Percentiles rank a stretch among this genome's conserved stretches.
Evolutionary conservation across 2,888 invertebrate species (phyloP).

Genomic region (Acholoe squamosa): DNA sequence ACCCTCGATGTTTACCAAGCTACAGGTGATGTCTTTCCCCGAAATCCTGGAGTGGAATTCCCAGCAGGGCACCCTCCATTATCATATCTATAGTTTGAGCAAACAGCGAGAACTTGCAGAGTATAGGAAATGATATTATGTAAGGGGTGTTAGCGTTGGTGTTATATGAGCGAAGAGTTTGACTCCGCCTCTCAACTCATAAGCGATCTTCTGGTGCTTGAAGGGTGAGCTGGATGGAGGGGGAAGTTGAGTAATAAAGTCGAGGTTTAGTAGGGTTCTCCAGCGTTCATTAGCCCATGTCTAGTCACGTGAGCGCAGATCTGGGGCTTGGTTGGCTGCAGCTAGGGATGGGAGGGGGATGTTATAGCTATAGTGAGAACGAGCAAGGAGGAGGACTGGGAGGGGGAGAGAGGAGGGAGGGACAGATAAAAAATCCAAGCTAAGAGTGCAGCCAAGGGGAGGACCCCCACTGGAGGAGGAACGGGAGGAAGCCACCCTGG

Average conservation of each 20-base stretch:
- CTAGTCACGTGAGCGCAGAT: neutral
- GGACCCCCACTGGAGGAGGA: neutral
- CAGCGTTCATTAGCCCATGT: neutral
- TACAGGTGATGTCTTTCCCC: neutral
- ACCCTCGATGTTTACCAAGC: too few relatives aligned
- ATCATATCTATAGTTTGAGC: neutral
- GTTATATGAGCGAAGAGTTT: too few relatives aligned
- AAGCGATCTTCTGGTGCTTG: neutral
- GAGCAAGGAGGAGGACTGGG: neutral
- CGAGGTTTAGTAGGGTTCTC: neutral
- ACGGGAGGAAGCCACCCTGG: neutral
- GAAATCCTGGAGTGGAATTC: neutral
- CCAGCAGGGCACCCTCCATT: neutral
- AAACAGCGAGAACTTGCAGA: neutral
- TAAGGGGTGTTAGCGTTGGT: too few relatives aligned
- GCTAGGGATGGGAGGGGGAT: neutral
- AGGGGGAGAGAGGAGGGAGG: neutral
- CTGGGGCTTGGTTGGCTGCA: neutral
- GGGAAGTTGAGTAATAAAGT: neutral
- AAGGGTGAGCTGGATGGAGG: neutral
- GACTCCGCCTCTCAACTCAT: neutral
- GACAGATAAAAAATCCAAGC: neutral
- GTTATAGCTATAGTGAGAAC: neutral
- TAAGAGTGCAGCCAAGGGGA: neutral
- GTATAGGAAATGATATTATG: neutral